A percentile compares a stretch with the other conserved stretches of the same genome.
phyloP scores from a whole-genome alignment of 2,888 invertebrate species.

The Yponomeuta plumbellus region DNA sequence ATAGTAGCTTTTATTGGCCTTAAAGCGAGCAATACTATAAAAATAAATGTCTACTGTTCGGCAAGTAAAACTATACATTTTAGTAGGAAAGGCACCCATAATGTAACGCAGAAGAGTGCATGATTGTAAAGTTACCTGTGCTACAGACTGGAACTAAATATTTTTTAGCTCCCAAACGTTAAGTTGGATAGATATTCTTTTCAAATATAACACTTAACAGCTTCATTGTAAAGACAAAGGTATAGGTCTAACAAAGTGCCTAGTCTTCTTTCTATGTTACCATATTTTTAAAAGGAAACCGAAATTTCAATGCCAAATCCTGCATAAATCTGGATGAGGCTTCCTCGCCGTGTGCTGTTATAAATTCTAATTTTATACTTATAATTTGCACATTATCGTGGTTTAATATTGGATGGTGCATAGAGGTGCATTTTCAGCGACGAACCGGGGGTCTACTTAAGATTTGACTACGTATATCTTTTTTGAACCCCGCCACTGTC shows the following conservation, averaged over 20 bases:
- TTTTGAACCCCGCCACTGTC: background rate
- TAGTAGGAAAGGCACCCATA: too few relatives aligned
- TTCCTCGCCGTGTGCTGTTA: slow-evolving; percentile 21
- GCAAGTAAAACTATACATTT: too few relatives aligned
- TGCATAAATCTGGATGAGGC: background rate
- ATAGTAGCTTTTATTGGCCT: too few relatives aligned
- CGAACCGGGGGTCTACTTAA: background rate
- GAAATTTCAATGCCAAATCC: background rate
- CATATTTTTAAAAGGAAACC: background rate
- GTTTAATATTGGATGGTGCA: slow-evolving; percentile 48
- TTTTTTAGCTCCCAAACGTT: too few relatives aligned
- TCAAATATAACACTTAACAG: too few relatives aligned
- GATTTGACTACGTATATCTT: background rate
- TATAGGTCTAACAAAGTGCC: background rate
- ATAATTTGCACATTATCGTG: slow-evolving; percentile 48
- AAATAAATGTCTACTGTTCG: too few relatives aligned
- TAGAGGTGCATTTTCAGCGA: slow-evolving; percentile 36
- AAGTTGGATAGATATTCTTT: too few relatives aligned
- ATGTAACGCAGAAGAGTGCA: too few relatives aligned
- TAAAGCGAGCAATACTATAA: too few relatives aligned
- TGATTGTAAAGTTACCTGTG: too few relatives aligned
- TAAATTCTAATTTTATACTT: slow-evolving; percentile 54
- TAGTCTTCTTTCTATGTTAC: background rate
- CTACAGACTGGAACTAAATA: too few relatives aligned
- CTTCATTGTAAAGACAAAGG: background rate